These are phyloP conservation scores for Drosophila setifemur DNA, from an alignment of 1,140 invertebrate species.

Conservation along the genomic window DNA sequence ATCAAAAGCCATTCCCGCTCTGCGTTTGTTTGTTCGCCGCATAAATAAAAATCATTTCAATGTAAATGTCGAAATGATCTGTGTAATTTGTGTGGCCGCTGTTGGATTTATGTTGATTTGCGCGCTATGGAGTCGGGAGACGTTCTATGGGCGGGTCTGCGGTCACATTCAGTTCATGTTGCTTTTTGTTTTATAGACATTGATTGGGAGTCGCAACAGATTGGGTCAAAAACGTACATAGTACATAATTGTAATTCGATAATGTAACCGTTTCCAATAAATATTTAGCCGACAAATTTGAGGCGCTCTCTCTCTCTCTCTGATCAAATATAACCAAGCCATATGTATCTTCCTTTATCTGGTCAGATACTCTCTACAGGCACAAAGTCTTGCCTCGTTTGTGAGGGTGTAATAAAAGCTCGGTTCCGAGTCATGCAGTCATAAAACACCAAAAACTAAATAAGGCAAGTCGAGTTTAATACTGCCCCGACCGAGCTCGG, in stretches of 20 bases:
- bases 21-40: conserved; percentile 26
- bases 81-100: conserved; percentile 52
- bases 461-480: conserved; percentile 70
- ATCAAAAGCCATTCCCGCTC: conserved; percentile 38
- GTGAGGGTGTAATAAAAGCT: conserved; percentile 64
- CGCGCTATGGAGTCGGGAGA: conserved; percentile 10
- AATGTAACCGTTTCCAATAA: no score
- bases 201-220: no score
- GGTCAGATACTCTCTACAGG: no score
- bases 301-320: conserved; percentile 3
- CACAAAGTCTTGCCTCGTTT: conserved; percentile 11
- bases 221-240: no score
- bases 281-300: conserved; percentile 31
- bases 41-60: conserved; percentile 67
- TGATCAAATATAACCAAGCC: conserved; percentile 40
- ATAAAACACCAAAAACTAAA: conserved; percentile 65
- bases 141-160: conserved; percentile 42
- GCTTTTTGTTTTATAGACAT: neutral
- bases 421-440: conserved; percentile 58
- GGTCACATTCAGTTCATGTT: conserved; percentile 26
- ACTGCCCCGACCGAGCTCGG: conserved; percentile 29
- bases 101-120: conserved; percentile 10
- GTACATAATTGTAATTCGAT: no score
- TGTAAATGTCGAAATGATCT: conserved; percentile 72
- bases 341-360: conserved; percentile 10